phyloP scores from a whole-genome alignment of 2,113 vertebrate genomes.

The Porphyrio hochstetteri region DNA sequence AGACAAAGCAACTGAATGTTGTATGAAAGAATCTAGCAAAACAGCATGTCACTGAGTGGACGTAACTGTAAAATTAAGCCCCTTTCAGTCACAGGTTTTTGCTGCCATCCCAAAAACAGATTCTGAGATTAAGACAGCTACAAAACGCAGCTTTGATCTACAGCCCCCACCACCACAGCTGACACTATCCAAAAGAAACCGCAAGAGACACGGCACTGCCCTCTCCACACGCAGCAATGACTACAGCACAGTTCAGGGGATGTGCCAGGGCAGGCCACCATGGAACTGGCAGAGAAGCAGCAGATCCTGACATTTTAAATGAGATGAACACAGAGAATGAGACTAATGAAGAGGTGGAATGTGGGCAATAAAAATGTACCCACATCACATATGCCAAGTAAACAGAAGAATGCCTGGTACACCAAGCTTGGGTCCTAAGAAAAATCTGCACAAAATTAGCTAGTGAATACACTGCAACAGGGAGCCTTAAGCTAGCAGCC shows the following conservation, averaged over 20 bases:
- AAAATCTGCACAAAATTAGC: background rate
- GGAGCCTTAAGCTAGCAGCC: background rate
- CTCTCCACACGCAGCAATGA: background rate
- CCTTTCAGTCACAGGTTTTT: background rate
- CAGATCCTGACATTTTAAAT: constrained; percentile 67
- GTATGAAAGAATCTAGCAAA: background rate
- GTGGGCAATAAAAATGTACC: constrained; percentile 59
- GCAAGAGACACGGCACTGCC: background rate
- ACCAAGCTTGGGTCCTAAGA: background rate
- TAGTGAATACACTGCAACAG: background rate
- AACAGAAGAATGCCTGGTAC: constrained; percentile 32
- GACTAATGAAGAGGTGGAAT: constrained; percentile 51
- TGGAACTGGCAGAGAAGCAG: constrained; percentile 12
- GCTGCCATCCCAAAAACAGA: background rate
- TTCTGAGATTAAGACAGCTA: background rate
- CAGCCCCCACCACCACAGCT: background rate
- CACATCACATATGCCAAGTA: constrained; percentile 62
- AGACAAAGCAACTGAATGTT: background rate
- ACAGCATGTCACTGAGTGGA: background rate
- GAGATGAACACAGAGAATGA: constrained; percentile 46
- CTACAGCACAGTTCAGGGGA: background rate
- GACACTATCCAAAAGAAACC: background rate
- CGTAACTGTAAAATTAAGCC: background rate
- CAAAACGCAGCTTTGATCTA: background rate
- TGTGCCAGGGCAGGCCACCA: background rate